phyloP scores from a whole-genome alignment of 2,888 invertebrate genomes.

The Embidobia sp. region DNA sequence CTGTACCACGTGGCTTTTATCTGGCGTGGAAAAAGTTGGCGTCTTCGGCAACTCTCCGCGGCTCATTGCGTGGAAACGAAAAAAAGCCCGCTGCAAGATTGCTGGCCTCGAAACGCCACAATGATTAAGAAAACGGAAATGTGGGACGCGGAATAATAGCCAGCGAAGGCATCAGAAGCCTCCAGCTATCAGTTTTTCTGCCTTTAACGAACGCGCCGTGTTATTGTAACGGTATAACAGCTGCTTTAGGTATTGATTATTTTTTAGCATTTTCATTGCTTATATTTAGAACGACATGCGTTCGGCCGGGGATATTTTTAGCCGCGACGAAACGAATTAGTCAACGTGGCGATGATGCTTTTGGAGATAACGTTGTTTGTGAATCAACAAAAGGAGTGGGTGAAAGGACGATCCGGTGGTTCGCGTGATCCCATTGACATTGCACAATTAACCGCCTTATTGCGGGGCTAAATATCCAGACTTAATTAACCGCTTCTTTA shows the following conservation, averaged over 20 bases:
- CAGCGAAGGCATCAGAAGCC: constrained; percentile 35
- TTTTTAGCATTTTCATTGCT: constrained; percentile 35
- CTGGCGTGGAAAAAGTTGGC: no score
- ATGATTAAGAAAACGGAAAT: constrained; percentile 58
- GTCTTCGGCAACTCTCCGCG: no score
- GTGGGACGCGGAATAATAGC: constrained; percentile 54
- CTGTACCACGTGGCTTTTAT: no score
- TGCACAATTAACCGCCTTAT: neutral
- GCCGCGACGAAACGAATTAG: constrained; percentile 5
- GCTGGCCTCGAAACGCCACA: constrained; percentile 34
- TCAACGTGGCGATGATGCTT: neutral
- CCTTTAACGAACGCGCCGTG: neutral
- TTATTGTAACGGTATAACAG: constrained; percentile 35
- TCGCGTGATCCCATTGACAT: neutral
- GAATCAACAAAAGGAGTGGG: constrained; percentile 3
- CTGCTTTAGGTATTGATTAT: constrained; percentile 39
- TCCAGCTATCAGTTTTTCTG: constrained; percentile 16
- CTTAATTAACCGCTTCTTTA: neutral
- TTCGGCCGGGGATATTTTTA: constrained; percentile 21
- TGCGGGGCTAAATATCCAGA: neutral
- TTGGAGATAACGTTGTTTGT: no score
- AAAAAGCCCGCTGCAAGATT: no score
- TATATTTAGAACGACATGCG: constrained; percentile 33
- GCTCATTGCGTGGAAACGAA: no score
- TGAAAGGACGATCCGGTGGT: neutral